Percentiles rank a stretch among this genome's conserved stretches.
These are phyloP conservation scores for Anolis carolinensis DNA, from an alignment of 2,113 vertebrate genomes.

Conservation along the genomic window DNA sequence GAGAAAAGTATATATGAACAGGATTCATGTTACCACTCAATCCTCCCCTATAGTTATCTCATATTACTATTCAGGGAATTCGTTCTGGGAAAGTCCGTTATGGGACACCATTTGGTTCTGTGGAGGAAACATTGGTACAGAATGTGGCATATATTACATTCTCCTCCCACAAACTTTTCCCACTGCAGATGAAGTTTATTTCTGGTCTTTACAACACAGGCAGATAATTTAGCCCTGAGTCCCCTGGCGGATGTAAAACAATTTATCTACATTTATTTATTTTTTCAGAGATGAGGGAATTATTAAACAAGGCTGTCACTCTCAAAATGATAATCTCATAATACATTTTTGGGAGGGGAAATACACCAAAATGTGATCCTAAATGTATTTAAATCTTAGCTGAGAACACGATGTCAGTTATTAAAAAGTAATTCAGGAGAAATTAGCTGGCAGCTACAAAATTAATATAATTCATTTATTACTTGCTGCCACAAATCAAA, in stretches of 20 bases:
- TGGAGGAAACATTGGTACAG: not conserved
- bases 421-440: constrained; percentile 82
- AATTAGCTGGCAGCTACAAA: constrained; percentile 82
- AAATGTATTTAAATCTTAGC: constrained; percentile 80
- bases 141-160: not conserved
- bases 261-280: constrained; percentile 48
- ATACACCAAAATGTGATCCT: constrained; percentile 67
- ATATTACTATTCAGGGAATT: not conserved
- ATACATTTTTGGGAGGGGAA: constrained; percentile 51
- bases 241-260: constrained; percentile 3
- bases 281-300: constrained; percentile 45
- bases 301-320: constrained; percentile 60
- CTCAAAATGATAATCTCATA: constrained; percentile 65
- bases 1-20: too few relatives aligned
- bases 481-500: constrained; percentile 83
- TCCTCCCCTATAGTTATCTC: not conserved
- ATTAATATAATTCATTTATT: constrained; percentile 86
- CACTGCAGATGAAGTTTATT: not conserved
- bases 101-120: too few relatives aligned
- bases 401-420: constrained; percentile 79
- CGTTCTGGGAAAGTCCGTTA: not conserved
- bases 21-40: not conserved
- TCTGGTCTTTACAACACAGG: not conserved
- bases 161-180: not conserved
- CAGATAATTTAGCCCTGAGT: constrained; percentile 11